A percentile compares a stretch with the other conserved stretches of the same genome.
These are phyloP conservation scores for Poeciliopsis prolifica DNA, from an alignment of 2,113 vertebrate genomes.

Conservation along the genomic window DNA sequence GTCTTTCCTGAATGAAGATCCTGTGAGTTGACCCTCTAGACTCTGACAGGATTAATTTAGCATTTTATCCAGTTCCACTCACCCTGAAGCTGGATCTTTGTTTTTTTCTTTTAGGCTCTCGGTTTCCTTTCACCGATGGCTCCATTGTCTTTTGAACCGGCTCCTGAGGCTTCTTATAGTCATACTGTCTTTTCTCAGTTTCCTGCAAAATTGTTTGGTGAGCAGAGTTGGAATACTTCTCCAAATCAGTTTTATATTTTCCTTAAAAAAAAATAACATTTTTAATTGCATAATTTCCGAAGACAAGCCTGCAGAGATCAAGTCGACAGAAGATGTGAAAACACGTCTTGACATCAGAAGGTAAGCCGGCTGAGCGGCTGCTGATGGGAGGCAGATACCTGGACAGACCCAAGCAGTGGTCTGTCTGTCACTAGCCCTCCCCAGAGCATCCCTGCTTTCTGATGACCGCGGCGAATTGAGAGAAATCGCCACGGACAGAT, in stretches of 20 bases:
- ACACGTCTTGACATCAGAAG: background rate
- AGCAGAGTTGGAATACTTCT: conserved; percentile 4
- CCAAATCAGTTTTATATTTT: no score
- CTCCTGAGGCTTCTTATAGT: conserved; percentile 72
- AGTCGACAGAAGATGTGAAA: background rate
- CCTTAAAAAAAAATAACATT: no score
- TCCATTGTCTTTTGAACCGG: conserved; percentile 75
- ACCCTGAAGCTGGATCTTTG: background rate
- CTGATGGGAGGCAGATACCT: conserved; percentile 91
- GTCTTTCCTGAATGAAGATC: conserved; percentile 69
- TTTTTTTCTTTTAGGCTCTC: conserved; percentile 71
- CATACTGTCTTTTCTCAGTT: conserved; percentile 65
- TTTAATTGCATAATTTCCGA: conserved; percentile 13
- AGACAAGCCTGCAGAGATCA: conserved; percentile 22
- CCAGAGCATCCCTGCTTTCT: conserved; percentile 89
- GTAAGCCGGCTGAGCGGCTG: conserved; percentile 20
- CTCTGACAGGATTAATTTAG: background rate
- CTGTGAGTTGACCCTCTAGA: conserved; percentile 78
- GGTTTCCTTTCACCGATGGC: conserved; percentile 77
- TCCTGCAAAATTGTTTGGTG: conserved; percentile 79
- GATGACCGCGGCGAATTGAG: conserved; percentile 97
- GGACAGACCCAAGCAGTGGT: conserved; percentile 80
- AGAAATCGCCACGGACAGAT: conserved; percentile 99
- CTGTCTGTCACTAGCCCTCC: conserved; percentile 88
- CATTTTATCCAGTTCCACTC: background rate